These are phyloP conservation scores for Eptesicus fuscus DNA, from an alignment of 2,113 vertebrate species.

Conservation along the genomic window DNA sequence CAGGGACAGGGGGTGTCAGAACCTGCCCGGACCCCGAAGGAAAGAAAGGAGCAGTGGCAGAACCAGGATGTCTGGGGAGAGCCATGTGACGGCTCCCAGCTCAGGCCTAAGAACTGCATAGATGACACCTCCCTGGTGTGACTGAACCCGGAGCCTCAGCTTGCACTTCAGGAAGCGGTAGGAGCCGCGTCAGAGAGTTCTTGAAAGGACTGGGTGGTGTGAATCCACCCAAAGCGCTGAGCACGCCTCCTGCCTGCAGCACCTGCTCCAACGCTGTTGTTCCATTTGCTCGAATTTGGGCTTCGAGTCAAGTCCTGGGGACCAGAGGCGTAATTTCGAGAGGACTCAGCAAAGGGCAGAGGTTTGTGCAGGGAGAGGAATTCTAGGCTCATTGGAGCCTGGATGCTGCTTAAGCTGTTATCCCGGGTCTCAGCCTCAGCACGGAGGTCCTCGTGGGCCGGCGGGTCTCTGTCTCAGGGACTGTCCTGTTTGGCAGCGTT, in stretches of 20 bases:
- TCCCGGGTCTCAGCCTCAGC: rapidly evolving
- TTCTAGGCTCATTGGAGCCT: background rate
- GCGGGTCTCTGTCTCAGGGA: rapidly evolving
- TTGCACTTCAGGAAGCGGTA: background rate
- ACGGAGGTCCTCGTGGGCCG: rapidly evolving
- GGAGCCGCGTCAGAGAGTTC: background rate
- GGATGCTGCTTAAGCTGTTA: background rate
- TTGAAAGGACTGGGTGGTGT: background rate
- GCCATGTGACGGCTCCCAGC: rapidly evolving
- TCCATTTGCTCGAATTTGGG: background rate
- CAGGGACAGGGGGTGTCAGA: background rate
- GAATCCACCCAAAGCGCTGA: rapidly evolving
- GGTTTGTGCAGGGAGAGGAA: background rate
- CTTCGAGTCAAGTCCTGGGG: background rate
- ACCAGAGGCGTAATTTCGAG: background rate
- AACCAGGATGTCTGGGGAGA: background rate
- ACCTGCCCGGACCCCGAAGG: background rate
- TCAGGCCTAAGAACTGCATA: background rate
- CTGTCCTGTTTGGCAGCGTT: background rate
- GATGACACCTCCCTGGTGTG: background rate
- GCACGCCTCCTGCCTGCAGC: rapidly evolving
- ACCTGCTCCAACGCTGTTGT: rapidly evolving
- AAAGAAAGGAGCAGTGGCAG: background rate
- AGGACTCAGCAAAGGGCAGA: background rate
- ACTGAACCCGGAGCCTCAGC: background rate